These are phyloP conservation scores for Ephestia elutella DNA, from an alignment of 1,140 invertebrate genomes.

Conservation along the genomic window DNA sequence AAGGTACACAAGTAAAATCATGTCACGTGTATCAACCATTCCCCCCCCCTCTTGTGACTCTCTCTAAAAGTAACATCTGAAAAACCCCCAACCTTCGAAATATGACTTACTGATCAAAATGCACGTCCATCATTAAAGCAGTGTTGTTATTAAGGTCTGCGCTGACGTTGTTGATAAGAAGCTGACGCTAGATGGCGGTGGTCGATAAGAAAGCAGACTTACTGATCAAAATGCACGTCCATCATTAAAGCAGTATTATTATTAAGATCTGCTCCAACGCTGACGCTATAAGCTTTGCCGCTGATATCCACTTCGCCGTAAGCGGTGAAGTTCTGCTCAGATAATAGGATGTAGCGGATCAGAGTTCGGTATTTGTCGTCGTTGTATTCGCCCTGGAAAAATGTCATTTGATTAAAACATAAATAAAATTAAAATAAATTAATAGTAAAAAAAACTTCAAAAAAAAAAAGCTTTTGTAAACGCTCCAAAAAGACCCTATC, in stretches of 20 bases:
- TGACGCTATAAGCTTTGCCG: constrained; percentile 77
- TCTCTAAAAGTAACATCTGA: too few species aligned
- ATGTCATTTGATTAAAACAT: too few species aligned
- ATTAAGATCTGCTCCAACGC: constrained; percentile 69
- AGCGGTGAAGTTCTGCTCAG: constrained; percentile 75
- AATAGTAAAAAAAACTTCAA: too few species aligned
- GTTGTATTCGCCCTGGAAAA: constrained; percentile 78
- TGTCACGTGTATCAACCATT: too few species aligned
- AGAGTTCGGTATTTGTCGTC: constrained; percentile 77
- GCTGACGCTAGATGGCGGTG: constrained; percentile 76
- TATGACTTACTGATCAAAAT: constrained; percentile 84
- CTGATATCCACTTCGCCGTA: constrained; percentile 79
- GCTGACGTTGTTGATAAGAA: constrained; percentile 37
- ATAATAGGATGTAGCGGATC: constrained; percentile 75
- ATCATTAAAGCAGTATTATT: constrained; percentile 66
- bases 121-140: constrained; percentile 76
- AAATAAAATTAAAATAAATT: too few species aligned
- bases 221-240: constrained; percentile 85
- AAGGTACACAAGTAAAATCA: too few species aligned
- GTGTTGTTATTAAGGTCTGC: constrained; percentile 72
- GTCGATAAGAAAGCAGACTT: constrained; percentile 43
- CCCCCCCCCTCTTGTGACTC: too few species aligned
- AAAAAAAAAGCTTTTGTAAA: too few species aligned
- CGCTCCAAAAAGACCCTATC: too few species aligned
- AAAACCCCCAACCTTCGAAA: too few species aligned